Evolutionary conservation across 1,140 invertebrate genomes (phyloP).

Genomic region (Spodoptera frugiperda): DNA sequence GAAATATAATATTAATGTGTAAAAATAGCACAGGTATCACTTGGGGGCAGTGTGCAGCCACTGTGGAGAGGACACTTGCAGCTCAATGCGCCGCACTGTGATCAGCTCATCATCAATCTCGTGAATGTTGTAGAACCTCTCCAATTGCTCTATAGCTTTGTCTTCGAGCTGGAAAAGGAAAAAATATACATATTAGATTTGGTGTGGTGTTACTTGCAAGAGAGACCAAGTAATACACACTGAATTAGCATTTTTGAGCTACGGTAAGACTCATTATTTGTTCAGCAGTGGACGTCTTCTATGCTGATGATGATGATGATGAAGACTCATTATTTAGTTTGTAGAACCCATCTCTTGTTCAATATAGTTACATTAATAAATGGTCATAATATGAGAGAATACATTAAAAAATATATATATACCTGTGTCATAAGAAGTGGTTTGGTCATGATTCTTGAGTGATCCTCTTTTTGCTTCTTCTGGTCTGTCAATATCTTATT

Average conservation of each 20-base stretch:
- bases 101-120: slow-evolving; percentile 89
- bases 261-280: too few relatives aligned
- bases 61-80: slow-evolving; percentile 87
- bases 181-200: neutral
- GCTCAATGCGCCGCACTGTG: slow-evolving; percentile 86
- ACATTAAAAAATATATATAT: neutral
- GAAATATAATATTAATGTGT: slow-evolving; percentile 39
- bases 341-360: too few relatives aligned
- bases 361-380: too few relatives aligned
- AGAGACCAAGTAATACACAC: too few relatives aligned
- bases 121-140: slow-evolving; percentile 88
- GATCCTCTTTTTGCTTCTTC: slow-evolving; percentile 88
- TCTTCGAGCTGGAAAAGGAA: slow-evolving; percentile 89
- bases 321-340: too few relatives aligned
- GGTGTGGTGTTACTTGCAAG: too few relatives aligned
- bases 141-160: slow-evolving; percentile 90
- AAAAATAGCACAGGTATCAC: slow-evolving; percentile 68
- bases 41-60: slow-evolving; percentile 87
- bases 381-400: too few relatives aligned
- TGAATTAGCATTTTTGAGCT: too few relatives aligned
- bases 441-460: slow-evolving; percentile 87
- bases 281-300: too few relatives aligned
- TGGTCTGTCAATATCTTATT: slow-evolving; percentile 88
- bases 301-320: too few relatives aligned
- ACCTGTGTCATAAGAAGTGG: slow-evolving; percentile 88